Conservation (phyloP, 1,140 invertebrate genomes). For the Hycleus cichorii region DNA sequence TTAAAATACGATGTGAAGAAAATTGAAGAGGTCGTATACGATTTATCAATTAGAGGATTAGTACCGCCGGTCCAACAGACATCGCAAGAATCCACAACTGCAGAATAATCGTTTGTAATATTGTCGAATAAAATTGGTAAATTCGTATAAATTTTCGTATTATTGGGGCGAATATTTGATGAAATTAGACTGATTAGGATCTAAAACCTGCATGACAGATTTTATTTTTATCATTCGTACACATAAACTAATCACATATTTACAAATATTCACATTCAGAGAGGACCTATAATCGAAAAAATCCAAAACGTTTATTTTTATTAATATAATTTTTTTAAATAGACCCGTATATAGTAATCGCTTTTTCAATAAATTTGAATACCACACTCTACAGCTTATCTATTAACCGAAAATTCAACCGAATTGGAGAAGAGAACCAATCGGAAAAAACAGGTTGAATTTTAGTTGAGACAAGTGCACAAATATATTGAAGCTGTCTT, state of each 20-base stretch:
- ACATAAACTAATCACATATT: slow-evolving; percentile 41
- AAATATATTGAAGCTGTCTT: slow-evolving; percentile 19
- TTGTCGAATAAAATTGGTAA: too few species aligned
- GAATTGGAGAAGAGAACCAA: too few species aligned
- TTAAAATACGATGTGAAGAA: slow-evolving; percentile 93
- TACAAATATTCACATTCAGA: slow-evolving; percentile 41
- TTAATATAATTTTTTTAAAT: neutral
- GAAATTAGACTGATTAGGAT: slow-evolving; percentile 9
- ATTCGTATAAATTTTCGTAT: too few species aligned
- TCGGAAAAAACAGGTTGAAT: neutral
- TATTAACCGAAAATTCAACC: slow-evolving; percentile 3
- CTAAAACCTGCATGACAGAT: slow-evolving; percentile 34
- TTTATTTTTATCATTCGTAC: slow-evolving; percentile 40
- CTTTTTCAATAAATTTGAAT: slow-evolving; percentile 24
- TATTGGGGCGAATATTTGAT: too few species aligned
- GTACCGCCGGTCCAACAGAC: slow-evolving; percentile 36
- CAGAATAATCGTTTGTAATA: neutral
- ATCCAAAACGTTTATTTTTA: slow-evolving; percentile 29
- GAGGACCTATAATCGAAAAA: slow-evolving; percentile 32
- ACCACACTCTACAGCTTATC: slow-evolving; percentile 24
- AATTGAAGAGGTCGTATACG: slow-evolving; percentile 91
- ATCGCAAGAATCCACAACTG: neutral
- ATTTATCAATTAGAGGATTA: slow-evolving; percentile 79
- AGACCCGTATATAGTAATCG: slow-evolving; percentile 37
- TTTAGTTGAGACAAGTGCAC: slow-evolving; percentile 9